Base-by-base conservation (phyloP, 2,113 vertebrate species). In the Leucopsar rothschildi region DNA sequence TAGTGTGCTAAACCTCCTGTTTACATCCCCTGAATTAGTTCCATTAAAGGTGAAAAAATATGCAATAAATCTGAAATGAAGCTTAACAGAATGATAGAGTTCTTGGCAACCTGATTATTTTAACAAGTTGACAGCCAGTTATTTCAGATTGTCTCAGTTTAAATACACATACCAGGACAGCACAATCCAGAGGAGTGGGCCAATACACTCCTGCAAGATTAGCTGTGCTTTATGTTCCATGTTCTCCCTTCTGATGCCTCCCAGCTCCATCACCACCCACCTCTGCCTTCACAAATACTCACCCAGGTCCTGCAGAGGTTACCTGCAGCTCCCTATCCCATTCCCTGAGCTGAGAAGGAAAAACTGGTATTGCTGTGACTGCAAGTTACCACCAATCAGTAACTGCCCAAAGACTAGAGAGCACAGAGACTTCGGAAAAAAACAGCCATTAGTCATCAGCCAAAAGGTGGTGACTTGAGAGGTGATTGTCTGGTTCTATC, bases 101-200 rank as follows among this genome's bases (percentile, higher is more conserved):
- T 84, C 73, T 84, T 86, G 81, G 82, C 83, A 88, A 83, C 13
- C 27, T 40, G 27, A 89, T 63, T 77, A 73, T 92, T 92, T 86
- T 53, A 90, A 45, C 49, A 88, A 88, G 59, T 42, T 50, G 57
- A 82, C 59, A 66, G 69, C 21, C 81, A 71, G 39, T 78, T 81
- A 68, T 40, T 56, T 63, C 64, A 75, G n/a, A 55, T 12, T 55
- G 45, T 73, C 59, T 86, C 49, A 42, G 28, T 81, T 45, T 81
- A 73, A 90, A 77, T 44, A 66, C 56, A 59, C 50, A 59, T 25
- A 70, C 22, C 77, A 91, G 64, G 20, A 70, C 2, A 7, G 52
- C 39, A 81, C 29, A 86, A 40, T 24, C 39, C 73, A 84, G 40
- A 82, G 39, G 11, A 52, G 25, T 1, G 7, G 52, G 81, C 31